These are phyloP conservation scores for Drosophila repleta DNA, from an alignment of 1,140 invertebrate species.

Conservation along the genomic window DNA sequence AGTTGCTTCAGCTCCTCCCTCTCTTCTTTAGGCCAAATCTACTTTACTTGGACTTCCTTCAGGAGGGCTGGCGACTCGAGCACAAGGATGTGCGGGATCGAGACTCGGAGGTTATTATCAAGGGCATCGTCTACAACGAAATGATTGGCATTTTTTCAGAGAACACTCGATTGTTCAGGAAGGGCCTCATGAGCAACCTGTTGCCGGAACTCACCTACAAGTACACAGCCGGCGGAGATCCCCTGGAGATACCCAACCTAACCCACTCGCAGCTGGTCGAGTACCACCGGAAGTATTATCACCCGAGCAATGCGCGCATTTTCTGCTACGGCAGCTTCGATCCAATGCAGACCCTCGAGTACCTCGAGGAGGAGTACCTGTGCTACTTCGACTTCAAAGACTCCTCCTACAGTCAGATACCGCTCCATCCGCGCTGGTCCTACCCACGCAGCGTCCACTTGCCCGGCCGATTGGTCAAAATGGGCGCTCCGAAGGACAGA, in stretches of 20 bases:
- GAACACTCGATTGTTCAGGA: slow-evolving; percentile 90
- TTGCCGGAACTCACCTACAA: slow-evolving; percentile 94
- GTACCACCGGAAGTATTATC: slow-evolving; percentile 94
- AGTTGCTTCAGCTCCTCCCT: background rate
- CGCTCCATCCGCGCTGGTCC: slow-evolving; percentile 89
- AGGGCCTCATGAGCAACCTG: slow-evolving; percentile 89
- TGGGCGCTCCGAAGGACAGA: slow-evolving; percentile 90
- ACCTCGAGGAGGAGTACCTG: slow-evolving; percentile 91
- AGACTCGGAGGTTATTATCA: slow-evolving; percentile 91
- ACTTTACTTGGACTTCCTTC: slow-evolving; percentile 91
- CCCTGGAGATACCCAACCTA: slow-evolving; percentile 91
- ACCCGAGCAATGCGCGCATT: slow-evolving; percentile 94
- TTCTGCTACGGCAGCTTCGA: slow-evolving; percentile 96
- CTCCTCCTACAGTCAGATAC: slow-evolving; percentile 87
- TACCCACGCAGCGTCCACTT: slow-evolving; percentile 87
- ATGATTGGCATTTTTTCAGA: slow-evolving; percentile 98
- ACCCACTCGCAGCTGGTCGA: slow-evolving; percentile 91
- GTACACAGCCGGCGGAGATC: slow-evolving; percentile 94
- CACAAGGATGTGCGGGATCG: slow-evolving; percentile 90
- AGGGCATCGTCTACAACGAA: slow-evolving; percentile 98
- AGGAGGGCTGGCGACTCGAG: slow-evolving; percentile 97
- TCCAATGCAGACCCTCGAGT: slow-evolving; percentile 90
- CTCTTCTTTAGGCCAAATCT: slow-evolving; percentile 87
- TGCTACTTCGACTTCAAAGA: slow-evolving; percentile 85
- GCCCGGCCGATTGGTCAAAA: slow-evolving; percentile 89